Evolutionary conservation across 2,888 invertebrate genomes (phyloP).

Genomic region (Sminthurides aquaticus): DNA sequence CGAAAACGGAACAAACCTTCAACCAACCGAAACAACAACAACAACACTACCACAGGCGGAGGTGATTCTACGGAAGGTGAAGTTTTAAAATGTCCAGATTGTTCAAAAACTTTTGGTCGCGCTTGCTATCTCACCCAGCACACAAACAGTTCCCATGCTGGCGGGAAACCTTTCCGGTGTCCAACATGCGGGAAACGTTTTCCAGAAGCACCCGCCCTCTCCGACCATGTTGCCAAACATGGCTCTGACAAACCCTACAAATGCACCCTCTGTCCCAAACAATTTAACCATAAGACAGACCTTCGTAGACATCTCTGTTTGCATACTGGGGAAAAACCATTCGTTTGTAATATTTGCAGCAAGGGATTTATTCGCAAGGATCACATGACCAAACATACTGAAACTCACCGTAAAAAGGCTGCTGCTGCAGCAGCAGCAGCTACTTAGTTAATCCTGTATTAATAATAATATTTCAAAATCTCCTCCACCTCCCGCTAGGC

Average conservation of each 20-base stretch:
- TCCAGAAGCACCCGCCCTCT: conserved; percentile 51
- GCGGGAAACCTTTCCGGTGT: conserved; percentile 78
- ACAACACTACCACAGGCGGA: conserved; percentile 2
- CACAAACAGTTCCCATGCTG: conserved; percentile 80
- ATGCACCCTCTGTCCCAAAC: conserved; percentile 75
- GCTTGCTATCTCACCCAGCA: conserved; percentile 84
- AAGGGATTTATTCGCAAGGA: conserved; percentile 86
- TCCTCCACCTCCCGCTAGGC: background rate
- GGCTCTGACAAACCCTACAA: conserved; percentile 77
- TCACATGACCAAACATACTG: conserved; percentile 80
- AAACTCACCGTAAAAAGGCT: conserved; percentile 64
- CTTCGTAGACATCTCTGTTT: conserved; percentile 76
- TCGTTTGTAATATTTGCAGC: conserved; percentile 68
- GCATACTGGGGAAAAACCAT: conserved; percentile 79
- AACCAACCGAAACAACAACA: background rate
- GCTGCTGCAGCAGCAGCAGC: background rate
- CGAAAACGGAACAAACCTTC: conserved; percentile 7
- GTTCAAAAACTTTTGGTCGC: conserved; percentile 75
- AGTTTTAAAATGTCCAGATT: conserved; percentile 64
- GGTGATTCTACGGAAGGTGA: conserved; percentile 12
- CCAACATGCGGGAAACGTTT: conserved; percentile 78
- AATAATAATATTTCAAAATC: background rate
- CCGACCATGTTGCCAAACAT: conserved; percentile 65
- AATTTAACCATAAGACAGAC: conserved; percentile 86
- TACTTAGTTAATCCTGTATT: conserved; percentile 1